phyloP scores from a whole-genome alignment of 2,888 invertebrate genomes.

The Temnothorax unifasciatus region DNA sequence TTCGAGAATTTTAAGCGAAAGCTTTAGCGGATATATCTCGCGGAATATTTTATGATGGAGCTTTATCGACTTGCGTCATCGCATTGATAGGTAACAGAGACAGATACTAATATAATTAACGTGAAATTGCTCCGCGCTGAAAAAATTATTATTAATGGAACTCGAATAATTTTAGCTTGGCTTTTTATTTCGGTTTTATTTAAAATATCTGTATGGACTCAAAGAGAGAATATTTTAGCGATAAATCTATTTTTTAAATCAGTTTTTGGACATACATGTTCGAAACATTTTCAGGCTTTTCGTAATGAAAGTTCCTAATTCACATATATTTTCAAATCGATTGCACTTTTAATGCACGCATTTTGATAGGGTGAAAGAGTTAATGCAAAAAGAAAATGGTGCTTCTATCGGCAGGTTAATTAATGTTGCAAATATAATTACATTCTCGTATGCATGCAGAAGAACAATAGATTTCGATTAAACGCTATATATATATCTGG shows the following conservation, averaged over 20 bases:
- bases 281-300: neutral
- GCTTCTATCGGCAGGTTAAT: slow-evolving; percentile 18
- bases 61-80: slow-evolving; percentile 13
- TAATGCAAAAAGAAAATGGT: slow-evolving; percentile 20
- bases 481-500: slow-evolving; percentile 28
- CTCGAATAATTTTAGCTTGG: slow-evolving; percentile 12
- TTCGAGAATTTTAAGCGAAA: slow-evolving; percentile 29
- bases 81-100: neutral
- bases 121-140: neutral
- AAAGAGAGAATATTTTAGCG: slow-evolving; percentile 4
- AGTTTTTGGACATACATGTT: neutral
- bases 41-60: slow-evolving; percentile 18
- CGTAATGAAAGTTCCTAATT: neutral
- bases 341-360: slow-evolving; percentile 6
- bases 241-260: neutral
- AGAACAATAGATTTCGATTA: slow-evolving; percentile 52
- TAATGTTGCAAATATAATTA: slow-evolving; percentile 51
- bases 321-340: neutral
- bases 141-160: slow-evolving; percentile 24
- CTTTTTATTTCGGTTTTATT: slow-evolving; percentile 13
- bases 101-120: neutral
- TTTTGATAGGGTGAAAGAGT: slow-evolving; percentile 1
- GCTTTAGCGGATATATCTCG: neutral
- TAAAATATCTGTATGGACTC: neutral
- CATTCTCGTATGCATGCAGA: slow-evolving; percentile 11